Conservation (phyloP, 1,140 invertebrate species). For the Samia ricini region DNA sequence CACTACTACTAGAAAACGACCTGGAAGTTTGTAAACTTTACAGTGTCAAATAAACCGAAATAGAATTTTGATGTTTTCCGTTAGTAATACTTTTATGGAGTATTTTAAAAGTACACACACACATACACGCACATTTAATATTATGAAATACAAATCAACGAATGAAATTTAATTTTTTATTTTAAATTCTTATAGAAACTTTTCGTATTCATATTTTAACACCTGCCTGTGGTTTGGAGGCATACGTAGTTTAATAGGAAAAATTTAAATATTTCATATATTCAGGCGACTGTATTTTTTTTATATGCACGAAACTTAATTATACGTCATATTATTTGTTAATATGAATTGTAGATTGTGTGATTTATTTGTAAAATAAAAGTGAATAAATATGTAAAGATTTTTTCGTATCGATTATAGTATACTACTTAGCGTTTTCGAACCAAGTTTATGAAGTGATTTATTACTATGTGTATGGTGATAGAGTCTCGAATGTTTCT, state of each 20-base stretch:
- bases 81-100: neutral
- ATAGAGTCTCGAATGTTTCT: too few species aligned
- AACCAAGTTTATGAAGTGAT: too few species aligned
- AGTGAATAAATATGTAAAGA: neutral
- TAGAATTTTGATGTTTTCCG: neutral
- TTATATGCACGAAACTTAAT: neutral
- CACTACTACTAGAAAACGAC: too few species aligned
- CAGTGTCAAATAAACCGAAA: neutral
- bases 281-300: neutral
- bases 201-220: neutral
- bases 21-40: constrained; percentile 17
- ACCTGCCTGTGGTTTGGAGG: neutral
- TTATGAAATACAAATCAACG: neutral
- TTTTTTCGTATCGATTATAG: too few species aligned
- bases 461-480: too few species aligned
- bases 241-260: neutral
- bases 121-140: too few species aligned
- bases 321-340: neutral
- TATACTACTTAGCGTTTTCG: too few species aligned
- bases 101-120: constrained; percentile 1
- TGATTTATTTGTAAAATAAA: neutral
- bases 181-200: neutral
- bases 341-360: neutral
- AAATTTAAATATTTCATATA: neutral
- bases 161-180: neutral